Percentiles rank a stretch among this genome's conserved stretches.
Evolutionary conservation across 2,113 vertebrate species (phyloP).

Genomic region (Calonectris borealis): DNA sequence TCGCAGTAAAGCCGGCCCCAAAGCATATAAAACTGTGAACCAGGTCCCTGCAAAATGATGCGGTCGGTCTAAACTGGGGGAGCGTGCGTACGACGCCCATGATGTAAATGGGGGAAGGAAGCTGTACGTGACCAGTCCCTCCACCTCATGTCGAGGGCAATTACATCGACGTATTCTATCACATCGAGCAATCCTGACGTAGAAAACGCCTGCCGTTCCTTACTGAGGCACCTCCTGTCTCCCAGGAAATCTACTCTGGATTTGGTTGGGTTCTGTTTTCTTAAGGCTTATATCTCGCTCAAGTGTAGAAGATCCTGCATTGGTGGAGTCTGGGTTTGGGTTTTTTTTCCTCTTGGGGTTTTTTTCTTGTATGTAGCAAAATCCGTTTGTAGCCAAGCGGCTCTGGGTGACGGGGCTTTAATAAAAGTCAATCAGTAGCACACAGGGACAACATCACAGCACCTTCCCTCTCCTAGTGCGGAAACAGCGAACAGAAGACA

Average conservation of each 20-base stretch:
- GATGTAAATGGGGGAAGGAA: rapidly evolving
- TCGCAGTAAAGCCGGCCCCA: neutral
- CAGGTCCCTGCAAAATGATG: rapidly evolving
- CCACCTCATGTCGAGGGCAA: rapidly evolving
- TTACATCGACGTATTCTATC: rapidly evolving
- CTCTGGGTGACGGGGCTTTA: neutral
- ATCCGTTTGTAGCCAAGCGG: neutral
- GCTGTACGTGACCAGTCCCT: neutral
- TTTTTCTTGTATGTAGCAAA: neutral
- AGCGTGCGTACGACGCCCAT: rapidly evolving
- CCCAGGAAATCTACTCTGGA: neutral
- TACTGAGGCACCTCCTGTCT: rapidly evolving
- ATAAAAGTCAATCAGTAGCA: neutral
- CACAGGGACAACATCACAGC: neutral
- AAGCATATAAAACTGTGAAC: rapidly evolving
- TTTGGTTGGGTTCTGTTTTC: neutral
- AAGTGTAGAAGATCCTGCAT: neutral
- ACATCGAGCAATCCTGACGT: rapidly evolving
- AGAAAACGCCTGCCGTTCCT: rapidly evolving
- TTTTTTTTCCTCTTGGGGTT: too few relatives aligned
- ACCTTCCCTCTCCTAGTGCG: neutral
- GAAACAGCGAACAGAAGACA: neutral
- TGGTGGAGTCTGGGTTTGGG: too few relatives aligned
- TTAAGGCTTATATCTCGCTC: rapidly evolving
- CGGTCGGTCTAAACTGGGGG: rapidly evolving